A percentile compares a stretch with the other conserved stretches of the same genome.
These are phyloP conservation scores for Fopius arisanus DNA, from an alignment of 1,140 invertebrate genomes.

Conservation along the genomic window DNA sequence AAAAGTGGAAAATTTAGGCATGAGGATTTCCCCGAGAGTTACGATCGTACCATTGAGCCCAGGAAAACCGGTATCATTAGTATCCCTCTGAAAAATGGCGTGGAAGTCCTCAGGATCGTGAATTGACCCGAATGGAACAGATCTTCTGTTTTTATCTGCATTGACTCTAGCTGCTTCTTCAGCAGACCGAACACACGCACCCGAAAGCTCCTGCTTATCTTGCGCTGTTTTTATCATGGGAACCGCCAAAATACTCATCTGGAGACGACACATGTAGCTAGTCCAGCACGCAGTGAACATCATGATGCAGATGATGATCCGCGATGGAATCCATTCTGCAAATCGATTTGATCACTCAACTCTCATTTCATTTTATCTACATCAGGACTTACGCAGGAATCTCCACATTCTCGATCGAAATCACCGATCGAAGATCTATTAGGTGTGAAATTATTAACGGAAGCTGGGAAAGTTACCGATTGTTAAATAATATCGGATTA, in stretches of 20 bases:
- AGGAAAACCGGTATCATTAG: not conserved
- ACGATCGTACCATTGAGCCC: not conserved
- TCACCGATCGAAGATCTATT: not conserved
- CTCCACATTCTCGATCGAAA: not conserved
- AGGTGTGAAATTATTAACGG: not conserved
- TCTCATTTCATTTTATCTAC: not conserved
- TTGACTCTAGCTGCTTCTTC: too few species aligned
- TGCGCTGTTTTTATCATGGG: slow-evolving; percentile 68
- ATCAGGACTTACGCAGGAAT: not conserved
- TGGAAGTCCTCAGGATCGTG: slow-evolving; percentile 1
- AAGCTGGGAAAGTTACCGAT: not conserved
- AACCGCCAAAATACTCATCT: slow-evolving; percentile 76
- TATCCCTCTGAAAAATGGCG: not conserved
- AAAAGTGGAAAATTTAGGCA: not conserved
- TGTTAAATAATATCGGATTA: not conserved
- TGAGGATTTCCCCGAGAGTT: not conserved
- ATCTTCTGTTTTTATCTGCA: not conserved
- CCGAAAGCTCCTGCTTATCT: slow-evolving; percentile 4
- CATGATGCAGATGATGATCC: slow-evolving; percentile 72
- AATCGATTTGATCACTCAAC: not conserved
- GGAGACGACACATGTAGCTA: slow-evolving; percentile 74
- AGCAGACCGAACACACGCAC: slow-evolving; percentile 24
- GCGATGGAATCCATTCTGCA: slow-evolving; percentile 48
- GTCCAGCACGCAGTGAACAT: slow-evolving; percentile 74
- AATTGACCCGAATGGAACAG: slow-evolving; percentile 12